A percentile compares a stretch with the other conserved stretches of the same genome.
Conservation (phyloP, 2,113 vertebrate species). For the Psophia crepitans region DNA sequence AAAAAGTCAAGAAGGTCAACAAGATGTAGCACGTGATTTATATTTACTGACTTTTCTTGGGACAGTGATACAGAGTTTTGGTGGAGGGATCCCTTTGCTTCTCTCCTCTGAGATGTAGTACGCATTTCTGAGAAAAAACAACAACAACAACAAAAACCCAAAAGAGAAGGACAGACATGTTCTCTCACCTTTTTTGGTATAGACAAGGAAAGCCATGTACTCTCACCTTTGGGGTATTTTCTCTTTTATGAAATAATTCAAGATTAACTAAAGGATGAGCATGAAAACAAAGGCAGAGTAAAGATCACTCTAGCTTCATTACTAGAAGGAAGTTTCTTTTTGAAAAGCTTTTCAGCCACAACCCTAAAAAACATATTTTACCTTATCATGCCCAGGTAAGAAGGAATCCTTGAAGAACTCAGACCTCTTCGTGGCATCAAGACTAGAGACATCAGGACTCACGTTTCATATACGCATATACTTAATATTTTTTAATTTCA, state of each 20-base stretch:
- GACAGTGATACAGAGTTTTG: not conserved
- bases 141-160: too few species aligned
- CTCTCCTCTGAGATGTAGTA: not conserved
- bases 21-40: fast-evolving
- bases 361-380: not conserved
- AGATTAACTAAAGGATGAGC: not conserved
- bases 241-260: not conserved
- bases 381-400: not conserved
- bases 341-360: not conserved
- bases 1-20: not conserved
- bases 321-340: not conserved
- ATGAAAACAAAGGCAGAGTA: not conserved
- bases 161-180: too few species aligned
- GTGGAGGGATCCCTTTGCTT: not conserved
- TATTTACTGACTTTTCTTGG: not conserved
- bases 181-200: too few species aligned
- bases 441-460: not conserved
- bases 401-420: not conserved
- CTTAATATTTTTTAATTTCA: not conserved
- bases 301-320: not conserved
- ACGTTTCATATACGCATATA: not conserved
- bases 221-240: not conserved
- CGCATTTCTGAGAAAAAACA: not conserved
- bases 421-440: not conserved
- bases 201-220: fast-evolving